phyloP scores from a whole-genome alignment of 2,113 vertebrate genomes.

The Amphilophus citrinellus region DNA sequence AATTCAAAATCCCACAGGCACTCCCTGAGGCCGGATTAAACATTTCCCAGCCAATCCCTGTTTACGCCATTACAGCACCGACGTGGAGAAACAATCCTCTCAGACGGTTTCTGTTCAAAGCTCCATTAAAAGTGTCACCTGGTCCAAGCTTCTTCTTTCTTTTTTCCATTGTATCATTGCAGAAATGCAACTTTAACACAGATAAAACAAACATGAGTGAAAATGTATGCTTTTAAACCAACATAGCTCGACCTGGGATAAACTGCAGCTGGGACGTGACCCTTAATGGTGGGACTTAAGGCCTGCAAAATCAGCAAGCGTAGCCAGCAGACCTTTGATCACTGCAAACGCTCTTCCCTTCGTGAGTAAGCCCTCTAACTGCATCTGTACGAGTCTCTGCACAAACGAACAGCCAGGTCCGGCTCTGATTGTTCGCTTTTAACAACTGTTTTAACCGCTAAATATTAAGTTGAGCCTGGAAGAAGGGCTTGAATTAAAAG shows the following conservation, averaged over 20 bases:
- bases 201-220: not conserved
- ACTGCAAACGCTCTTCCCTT: not conserved
- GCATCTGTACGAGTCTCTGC: not conserved
- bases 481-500: not conserved
- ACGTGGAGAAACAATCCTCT: not conserved
- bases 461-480: not conserved
- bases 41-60: conserved; percentile 56
- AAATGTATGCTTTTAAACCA: not conserved
- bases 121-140: not conserved
- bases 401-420: not conserved
- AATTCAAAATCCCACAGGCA: conserved; percentile 19
- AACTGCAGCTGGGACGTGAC: not conserved
- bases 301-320: conserved; percentile 58
- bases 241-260: not conserved
- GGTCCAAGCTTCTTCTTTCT: not conserved
- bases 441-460: not conserved
- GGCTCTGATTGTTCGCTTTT: not conserved
- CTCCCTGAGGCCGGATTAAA: conserved; percentile 53
- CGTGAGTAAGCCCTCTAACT: conserved; percentile 8
- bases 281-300: not conserved
- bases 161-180: too few species aligned
- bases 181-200: not conserved
- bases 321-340: conserved; percentile 48
- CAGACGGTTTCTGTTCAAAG: not conserved
- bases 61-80: not conserved